phyloP scores from a whole-genome alignment of 1,140 invertebrate genomes.

The Drosophila littoralis region DNA sequence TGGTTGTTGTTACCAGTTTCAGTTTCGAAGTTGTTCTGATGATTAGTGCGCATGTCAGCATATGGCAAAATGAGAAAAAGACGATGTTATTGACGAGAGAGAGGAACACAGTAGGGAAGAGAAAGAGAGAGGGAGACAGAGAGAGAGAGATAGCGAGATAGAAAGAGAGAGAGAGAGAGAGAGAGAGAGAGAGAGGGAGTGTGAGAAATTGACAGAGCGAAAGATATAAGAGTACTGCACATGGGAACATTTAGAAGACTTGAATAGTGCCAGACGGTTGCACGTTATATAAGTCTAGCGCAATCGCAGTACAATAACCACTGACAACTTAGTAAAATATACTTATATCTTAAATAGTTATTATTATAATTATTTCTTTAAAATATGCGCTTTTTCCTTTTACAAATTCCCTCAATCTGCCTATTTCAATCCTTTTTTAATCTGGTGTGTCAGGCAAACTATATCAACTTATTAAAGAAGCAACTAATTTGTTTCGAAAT shows the following conservation, averaged over 20 bases:
- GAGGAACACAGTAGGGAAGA: background rate
- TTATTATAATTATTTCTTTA: background rate
- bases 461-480: too few relatives aligned
- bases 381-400: too few relatives aligned
- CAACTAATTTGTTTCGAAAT: too few relatives aligned
- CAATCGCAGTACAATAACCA: slow-evolving; percentile 1
- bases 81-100: background rate
- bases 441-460: too few relatives aligned
- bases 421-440: too few relatives aligned
- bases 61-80: background rate
- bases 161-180: background rate
- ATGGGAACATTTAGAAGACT: background rate
- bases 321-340: background rate
- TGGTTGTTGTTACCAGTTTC: slow-evolving; percentile 28
- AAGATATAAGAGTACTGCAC: background rate
- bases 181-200: background rate
- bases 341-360: background rate
- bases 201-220: background rate
- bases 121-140: background rate
- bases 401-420: too few relatives aligned
- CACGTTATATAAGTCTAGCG: slow-evolving; percentile 35
- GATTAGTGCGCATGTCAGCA: slow-evolving; percentile 27
- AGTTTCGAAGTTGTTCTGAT: slow-evolving; percentile 44
- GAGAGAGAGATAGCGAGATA: background rate
- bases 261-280: slow-evolving; percentile 25